Evolutionary conservation across 2,797 vertebrate species (phyloP).

Genomic region (Eutrigla gurnardus): DNA sequence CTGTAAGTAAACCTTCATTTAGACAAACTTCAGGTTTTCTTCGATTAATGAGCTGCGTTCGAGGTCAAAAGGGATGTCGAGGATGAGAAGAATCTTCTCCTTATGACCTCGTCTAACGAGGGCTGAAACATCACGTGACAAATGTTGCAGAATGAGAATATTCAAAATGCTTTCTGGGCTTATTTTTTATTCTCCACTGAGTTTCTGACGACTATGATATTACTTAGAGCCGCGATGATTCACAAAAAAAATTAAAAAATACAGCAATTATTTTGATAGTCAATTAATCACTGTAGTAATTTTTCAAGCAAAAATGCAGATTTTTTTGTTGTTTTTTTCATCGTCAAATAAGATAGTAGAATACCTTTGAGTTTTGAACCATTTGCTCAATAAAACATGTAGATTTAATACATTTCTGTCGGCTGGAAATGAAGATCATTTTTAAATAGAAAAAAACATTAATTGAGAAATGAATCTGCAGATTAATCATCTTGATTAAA

Average conservation of each 20-base stretch:
- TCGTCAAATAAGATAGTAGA: no score
- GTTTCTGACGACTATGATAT: background rate
- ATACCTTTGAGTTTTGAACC: background rate
- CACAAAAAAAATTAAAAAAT: background rate
- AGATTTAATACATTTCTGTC: background rate
- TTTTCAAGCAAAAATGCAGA: background rate
- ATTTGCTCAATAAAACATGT: background rate
- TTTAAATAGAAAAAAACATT: background rate
- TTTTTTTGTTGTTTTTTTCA: no score
- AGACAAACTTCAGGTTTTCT: background rate
- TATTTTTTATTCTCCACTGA: background rate
- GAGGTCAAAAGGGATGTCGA: background rate
- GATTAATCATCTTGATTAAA: background rate
- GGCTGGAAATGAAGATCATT: background rate
- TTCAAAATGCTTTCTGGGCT: background rate
- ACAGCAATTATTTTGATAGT: background rate
- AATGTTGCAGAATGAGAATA: no score
- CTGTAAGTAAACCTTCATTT: background rate
- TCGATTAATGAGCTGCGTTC: background rate
- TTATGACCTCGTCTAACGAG: slow-evolving; percentile 7
- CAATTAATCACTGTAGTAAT: background rate
- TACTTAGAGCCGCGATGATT: background rate
- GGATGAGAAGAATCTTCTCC: background rate
- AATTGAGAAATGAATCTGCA: background rate
- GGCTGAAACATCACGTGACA: background rate